phyloP scores from a whole-genome alignment of 2,797 vertebrate species.

The Knipowitschia caucasica region DNA sequence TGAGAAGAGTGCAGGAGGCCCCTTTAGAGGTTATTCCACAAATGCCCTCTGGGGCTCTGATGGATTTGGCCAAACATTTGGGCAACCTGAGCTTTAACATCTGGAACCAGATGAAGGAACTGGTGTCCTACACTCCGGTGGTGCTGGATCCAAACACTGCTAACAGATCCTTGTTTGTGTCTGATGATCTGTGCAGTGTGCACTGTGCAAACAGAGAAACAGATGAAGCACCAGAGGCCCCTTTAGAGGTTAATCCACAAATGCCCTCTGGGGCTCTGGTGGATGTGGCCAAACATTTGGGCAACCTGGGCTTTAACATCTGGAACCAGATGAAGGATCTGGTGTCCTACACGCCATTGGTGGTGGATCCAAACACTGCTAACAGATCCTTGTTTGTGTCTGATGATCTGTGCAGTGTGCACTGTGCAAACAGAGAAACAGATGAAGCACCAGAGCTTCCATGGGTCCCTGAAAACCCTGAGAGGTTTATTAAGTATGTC shows the following conservation, averaged over 20 bases:
- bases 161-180: background rate
- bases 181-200: slow-evolving; percentile 1
- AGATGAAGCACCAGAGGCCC: background rate
- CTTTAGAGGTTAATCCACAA: slow-evolving; percentile 2
- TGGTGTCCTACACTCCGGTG: slow-evolving; percentile 6
- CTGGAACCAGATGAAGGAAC: slow-evolving; percentile 13
- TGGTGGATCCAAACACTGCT: background rate
- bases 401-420: background rate
- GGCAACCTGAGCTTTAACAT: slow-evolving; percentile 17
- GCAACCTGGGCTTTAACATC: slow-evolving; percentile 17
- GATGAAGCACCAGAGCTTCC: background rate
- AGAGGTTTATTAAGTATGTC: too few species aligned
- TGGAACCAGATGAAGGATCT: slow-evolving; percentile 12
- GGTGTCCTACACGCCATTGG: slow-evolving; percentile 4
- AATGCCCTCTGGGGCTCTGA: background rate
- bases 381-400: background rate
- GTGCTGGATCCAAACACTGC: background rate
- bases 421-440: background rate
- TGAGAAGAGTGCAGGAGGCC: slow-evolving; percentile 12
- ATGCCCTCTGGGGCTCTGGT: background rate
- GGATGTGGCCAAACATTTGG: slow-evolving; percentile 9
- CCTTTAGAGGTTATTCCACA: slow-evolving; percentile 3
- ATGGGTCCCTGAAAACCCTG: too few species aligned
- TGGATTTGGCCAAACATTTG: slow-evolving; percentile 8
- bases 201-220: background rate